Conservation (phyloP, 2,113 vertebrate species). For the Coptodon rendalli region DNA sequence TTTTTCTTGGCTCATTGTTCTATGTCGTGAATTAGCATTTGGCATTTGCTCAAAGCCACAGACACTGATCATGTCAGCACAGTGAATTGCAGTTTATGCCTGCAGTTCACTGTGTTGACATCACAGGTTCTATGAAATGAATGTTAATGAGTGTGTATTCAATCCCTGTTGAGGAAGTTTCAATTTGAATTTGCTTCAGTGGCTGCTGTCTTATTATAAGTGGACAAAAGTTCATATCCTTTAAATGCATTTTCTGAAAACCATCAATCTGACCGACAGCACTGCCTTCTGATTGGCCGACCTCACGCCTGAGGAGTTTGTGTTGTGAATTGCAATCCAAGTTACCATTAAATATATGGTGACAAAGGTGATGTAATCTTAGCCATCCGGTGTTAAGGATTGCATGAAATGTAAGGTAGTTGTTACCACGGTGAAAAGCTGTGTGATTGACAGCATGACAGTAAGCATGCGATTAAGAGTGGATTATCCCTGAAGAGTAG, state of each 20-base stretch:
- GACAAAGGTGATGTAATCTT: neutral
- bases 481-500: constrained; percentile 13
- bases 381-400: neutral
- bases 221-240: neutral
- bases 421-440: constrained; percentile 15
- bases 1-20: neutral
- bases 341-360: neutral
- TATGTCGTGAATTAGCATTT: neutral
- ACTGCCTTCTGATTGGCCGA: neutral
- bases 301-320: neutral
- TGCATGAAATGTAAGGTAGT: neutral
- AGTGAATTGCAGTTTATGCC: neutral
- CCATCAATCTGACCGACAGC: neutral
- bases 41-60: neutral
- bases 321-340: neutral
- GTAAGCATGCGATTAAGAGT: constrained; percentile 11
- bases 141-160: neutral
- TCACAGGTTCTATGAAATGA: neutral
- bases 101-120: neutral
- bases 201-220: neutral
- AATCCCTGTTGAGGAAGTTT: neutral
- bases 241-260: neutral
- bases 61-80: neutral
- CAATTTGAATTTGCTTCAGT: neutral
- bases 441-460: constrained; percentile 22